A percentile compares a stretch with the other conserved stretches of the same genome.
phyloP scores from a whole-genome alignment of 53 echinoderm and acorn worm genomes.

The Holothuria scabra region DNA sequence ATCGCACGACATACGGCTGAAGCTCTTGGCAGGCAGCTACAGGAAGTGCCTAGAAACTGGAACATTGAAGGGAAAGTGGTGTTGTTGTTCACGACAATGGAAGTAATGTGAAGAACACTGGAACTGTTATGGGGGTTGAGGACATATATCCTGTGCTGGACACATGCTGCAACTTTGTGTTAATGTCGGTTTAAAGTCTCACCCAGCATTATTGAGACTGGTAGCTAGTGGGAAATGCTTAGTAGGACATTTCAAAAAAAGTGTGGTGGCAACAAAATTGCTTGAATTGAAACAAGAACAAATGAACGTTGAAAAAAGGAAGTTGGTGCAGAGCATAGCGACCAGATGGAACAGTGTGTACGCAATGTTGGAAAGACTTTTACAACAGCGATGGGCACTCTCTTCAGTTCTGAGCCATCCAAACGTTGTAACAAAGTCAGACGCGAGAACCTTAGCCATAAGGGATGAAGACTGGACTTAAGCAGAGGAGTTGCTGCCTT shows the following conservation, averaged over 20 bases:
- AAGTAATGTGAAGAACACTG: background rate
- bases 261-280: background rate
- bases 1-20: background rate
- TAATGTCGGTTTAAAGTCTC: background rate
- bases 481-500: too few relatives aligned
- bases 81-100: conserved; percentile 22
- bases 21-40: conserved; percentile 43
- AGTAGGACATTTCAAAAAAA: background rate
- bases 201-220: background rate
- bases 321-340: background rate
- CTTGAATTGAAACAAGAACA: background rate
- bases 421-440: background rate
- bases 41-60: conserved; percentile 29
- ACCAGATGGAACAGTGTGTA: background rate
- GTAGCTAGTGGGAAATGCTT: background rate
- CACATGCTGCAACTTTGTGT: background rate
- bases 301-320: background rate
- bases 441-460: background rate
- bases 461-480: too few relatives aligned
- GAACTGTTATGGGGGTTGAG: background rate
- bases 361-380: background rate
- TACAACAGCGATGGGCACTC: background rate
- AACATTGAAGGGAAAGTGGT: conserved; percentile 33
- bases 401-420: background rate
- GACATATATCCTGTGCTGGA: background rate